A percentile compares a stretch with the other conserved stretches of the same genome.
phyloP scores from a whole-genome alignment of 1,140 invertebrate genomes.

The Notospermus geniculatus region DNA sequence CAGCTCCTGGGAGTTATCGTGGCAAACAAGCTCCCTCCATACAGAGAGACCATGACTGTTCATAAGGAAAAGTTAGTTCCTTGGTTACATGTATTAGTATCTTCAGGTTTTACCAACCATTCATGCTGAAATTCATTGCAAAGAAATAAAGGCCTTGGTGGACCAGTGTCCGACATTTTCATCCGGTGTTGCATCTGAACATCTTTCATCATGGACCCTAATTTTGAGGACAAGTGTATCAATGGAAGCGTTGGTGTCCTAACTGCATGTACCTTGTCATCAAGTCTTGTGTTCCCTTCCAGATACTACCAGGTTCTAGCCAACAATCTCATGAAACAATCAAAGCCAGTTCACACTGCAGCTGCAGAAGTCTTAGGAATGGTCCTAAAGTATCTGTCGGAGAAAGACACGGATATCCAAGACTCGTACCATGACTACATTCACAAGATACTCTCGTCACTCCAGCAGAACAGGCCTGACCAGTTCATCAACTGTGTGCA shows the following conservation, averaged over 20 bases:
- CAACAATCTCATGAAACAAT: slow-evolving; percentile 37
- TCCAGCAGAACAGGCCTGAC: slow-evolving; percentile 40
- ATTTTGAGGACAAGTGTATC: no score
- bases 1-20: slow-evolving; percentile 62
- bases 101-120: no score
- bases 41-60: slow-evolving; percentile 41
- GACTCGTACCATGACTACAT: slow-evolving; percentile 36
- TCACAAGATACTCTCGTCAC: slow-evolving; percentile 21
- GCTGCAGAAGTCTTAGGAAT: slow-evolving; percentile 65
- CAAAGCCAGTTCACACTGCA: slow-evolving; percentile 56
- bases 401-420: slow-evolving; percentile 37
- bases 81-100: no score
- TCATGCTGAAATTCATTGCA: no score
- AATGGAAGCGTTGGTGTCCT: no score
- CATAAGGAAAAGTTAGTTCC: slow-evolving; percentile 44
- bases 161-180: no score
- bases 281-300: slow-evolving; percentile 12
- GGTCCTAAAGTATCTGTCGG: slow-evolving; percentile 54
- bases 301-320: slow-evolving; percentile 49
- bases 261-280: no score
- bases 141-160: no score
- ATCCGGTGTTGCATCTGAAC: no score
- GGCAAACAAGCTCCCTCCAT: slow-evolving; percentile 59
- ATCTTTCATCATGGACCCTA: no score
- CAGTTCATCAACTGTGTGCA: slow-evolving; percentile 59